Evolutionary conservation across 2,113 vertebrate genomes (phyloP).

Genomic region (Solenodon paradoxus): DNA sequence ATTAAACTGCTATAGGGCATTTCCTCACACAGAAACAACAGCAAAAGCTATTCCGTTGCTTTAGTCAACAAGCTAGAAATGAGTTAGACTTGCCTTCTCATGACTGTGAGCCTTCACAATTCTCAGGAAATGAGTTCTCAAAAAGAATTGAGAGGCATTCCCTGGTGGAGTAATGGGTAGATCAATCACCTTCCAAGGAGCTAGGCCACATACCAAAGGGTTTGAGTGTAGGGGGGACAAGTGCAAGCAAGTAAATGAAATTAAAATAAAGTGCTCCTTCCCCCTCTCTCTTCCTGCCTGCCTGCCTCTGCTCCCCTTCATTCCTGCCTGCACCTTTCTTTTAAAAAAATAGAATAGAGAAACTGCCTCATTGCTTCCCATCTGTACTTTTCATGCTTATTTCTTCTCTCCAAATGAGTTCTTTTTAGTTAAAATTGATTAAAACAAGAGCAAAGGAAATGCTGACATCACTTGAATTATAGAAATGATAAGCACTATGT

Average conservation of each 20-base stretch:
- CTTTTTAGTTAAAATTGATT: slow-evolving; percentile 26
- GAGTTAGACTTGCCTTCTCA: not conserved
- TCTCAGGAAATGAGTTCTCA: slow-evolving; percentile 34
- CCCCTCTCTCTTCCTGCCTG: too few species aligned
- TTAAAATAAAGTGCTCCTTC: too few species aligned
- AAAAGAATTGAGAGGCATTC: not conserved
- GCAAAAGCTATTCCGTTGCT: not conserved
- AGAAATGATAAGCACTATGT: not conserved
- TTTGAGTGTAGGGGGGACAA: too few species aligned
- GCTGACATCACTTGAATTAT: not conserved
- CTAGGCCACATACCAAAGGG: too few species aligned
- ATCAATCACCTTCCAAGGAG: too few species aligned
- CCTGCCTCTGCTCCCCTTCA: too few species aligned
- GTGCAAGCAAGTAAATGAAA: too few species aligned
- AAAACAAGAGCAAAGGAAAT: slow-evolving; percentile 54
- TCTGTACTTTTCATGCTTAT: not conserved
- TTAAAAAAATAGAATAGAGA: not conserved
- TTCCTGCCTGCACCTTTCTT: too few species aligned
- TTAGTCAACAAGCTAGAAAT: slow-evolving; percentile 32
- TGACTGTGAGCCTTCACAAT: not conserved
- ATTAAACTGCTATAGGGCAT: not conserved
- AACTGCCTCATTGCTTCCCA: not conserved
- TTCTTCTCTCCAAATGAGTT: slow-evolving; percentile 16
- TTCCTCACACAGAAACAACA: not conserved
- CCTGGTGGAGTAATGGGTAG: too few species aligned